Percentiles rank a stretch among this genome's conserved stretches.
Evolutionary conservation across 2,113 vertebrate species (phyloP).

Genomic region (Cochlearius cochlearius): DNA sequence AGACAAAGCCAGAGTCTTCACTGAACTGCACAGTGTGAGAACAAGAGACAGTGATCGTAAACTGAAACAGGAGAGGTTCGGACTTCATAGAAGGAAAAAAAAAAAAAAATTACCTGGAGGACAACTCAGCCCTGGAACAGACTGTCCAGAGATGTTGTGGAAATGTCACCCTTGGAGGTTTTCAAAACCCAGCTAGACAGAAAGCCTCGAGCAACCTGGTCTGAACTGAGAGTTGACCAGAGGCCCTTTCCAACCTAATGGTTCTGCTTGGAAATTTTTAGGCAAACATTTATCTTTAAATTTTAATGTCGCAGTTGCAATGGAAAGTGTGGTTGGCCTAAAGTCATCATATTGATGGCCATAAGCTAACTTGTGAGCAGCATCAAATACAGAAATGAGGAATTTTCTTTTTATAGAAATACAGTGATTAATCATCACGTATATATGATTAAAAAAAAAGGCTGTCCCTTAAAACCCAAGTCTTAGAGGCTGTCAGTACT

Average conservation of each 20-base stretch:
- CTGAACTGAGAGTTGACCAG: background rate
- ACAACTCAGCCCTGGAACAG: background rate
- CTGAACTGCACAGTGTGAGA: background rate
- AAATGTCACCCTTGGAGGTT: background rate
- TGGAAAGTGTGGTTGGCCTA: background rate
- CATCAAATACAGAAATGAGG: background rate
- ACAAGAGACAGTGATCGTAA: background rate
- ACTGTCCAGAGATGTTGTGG: background rate
- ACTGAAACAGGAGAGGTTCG: background rate
- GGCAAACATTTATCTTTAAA: background rate
- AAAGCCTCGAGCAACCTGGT: background rate
- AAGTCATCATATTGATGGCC: background rate
- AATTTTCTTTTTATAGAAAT: background rate
- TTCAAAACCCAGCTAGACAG: background rate
- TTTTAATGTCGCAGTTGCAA: background rate
- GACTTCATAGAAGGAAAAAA: background rate
- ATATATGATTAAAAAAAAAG: background rate
- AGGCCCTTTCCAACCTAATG: background rate
- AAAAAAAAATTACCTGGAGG: background rate
- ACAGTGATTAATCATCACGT: accelerated
- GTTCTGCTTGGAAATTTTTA: background rate
- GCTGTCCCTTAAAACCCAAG: background rate
- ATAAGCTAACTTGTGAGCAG: background rate
- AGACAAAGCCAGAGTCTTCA: background rate
- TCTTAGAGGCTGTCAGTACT: background rate